Evolutionary conservation across 1,140 invertebrate genomes (phyloP), one percentile per base, ranked within the genome.

Genomic region (Microplitis demolitor): DNA sequence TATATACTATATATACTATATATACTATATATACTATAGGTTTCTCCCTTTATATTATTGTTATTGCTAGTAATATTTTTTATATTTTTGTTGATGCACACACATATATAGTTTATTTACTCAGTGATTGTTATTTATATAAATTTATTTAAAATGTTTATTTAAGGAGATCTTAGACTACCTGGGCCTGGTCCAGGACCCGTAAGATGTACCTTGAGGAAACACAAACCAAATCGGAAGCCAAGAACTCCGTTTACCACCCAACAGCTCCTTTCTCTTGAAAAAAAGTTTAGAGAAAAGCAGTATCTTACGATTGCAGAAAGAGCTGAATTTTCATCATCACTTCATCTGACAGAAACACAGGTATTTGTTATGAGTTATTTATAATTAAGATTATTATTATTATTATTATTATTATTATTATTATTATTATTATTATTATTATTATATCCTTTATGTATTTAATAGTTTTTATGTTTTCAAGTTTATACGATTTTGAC

Each of bases 281-380:
- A 99, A 87, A 94, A 94, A 88, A 99, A 99, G 87, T 99, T 98
- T 88, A 90, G 94, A 45, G 93, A 96, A 85, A 98, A 98, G 85
- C 97, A 98, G 87, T 99, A 99, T 87, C 87, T 99, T 72, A 96
- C 96, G 76, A 98, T 99, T 80, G 95, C 97, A 3, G 97, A 99
- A 85, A 88, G 97, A 71, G 97, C 97, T 0, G 97, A 98, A 86
- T 99, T 99, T 87, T 97, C 95, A n/a, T 93, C 93, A 13, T 96
- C 95, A 4, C 88, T 99, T 54, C 92, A 96, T 78, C 89, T 99
- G 3, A 98, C 97, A n/a, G 97, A 99, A 88, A 98, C 97, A 45
- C 95, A 95, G 90, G 92, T 93, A 84, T 88, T 75, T n/a, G n/a
- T n/a, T n/a, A n/a, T n/a, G n/a, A n/a, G n/a, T n/a, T n/a, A 37